Evolutionary conservation across 1,140 invertebrate species (phyloP).

Genomic region (Tetragonula clypearis): DNA sequence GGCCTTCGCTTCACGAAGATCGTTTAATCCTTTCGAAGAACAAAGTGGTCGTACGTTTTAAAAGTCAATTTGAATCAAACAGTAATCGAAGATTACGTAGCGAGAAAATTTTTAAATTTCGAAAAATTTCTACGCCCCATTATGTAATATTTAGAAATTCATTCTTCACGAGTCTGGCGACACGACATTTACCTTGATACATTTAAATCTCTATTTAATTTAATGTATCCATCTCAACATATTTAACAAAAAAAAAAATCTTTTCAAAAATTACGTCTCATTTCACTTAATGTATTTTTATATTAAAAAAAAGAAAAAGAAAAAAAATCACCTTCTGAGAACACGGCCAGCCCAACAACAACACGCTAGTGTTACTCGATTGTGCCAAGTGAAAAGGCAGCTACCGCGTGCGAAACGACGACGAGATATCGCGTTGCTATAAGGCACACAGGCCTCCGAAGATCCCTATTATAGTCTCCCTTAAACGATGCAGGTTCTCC

Average conservation of each 20-base stretch:
- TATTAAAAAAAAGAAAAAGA: no score
- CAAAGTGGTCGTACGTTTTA: neutral
- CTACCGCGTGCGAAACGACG: constrained; percentile 55
- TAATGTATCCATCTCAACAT: no score
- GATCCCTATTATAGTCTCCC: constrained; percentile 70
- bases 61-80: neutral
- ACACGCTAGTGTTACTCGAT: constrained; percentile 43
- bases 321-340: neutral
- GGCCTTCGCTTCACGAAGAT: neutral
- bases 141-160: no score
- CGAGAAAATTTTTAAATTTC: neutral
- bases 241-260: neutral
- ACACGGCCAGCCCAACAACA: constrained; percentile 48
- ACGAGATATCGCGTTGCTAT: constrained; percentile 48
- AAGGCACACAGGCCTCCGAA: constrained; percentile 54
- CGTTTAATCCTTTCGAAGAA: neutral
- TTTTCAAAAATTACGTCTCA: neutral
- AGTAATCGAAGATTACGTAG: no score
- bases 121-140: no score
- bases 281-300: no score
- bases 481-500: constrained; percentile 50
- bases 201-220: no score
- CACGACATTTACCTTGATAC: no score
- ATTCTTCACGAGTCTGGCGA: no score
- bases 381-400: constrained; percentile 52